Conservation (phyloP, 1,140 invertebrate species). For the Brachionus plicatilis region DNA sequence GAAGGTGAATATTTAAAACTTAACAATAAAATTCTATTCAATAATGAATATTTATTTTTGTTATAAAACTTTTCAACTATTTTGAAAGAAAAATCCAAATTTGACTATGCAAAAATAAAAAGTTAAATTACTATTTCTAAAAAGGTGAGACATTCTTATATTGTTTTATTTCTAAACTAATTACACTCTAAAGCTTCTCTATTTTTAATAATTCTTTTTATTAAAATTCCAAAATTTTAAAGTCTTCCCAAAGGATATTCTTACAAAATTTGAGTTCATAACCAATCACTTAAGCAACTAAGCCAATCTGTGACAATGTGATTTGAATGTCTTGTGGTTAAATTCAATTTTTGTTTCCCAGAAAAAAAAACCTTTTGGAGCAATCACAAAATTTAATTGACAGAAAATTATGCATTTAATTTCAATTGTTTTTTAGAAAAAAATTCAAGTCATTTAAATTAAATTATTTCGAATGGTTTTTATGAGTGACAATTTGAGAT, state of each 20-base stretch:
- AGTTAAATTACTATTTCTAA: neutral
- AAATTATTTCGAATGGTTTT: neutral
- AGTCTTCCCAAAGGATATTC: neutral
- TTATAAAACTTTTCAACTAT: neutral
- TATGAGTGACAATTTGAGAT: neutral
- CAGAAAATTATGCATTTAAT: neutral
- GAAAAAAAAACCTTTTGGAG: neutral
- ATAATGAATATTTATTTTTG: neutral
- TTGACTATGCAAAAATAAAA: neutral
- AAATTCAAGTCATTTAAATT: neutral
- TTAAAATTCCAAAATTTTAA: neutral
- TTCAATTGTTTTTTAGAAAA: neutral
- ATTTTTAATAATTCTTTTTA: neutral
- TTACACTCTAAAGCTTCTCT: neutral
- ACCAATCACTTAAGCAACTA: neutral
- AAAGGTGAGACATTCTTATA: neutral
- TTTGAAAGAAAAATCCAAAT: neutral
- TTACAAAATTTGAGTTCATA: neutral
- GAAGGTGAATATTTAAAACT: neutral
- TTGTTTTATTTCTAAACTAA: constrained; percentile 2
- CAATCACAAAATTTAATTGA: neutral
- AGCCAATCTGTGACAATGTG: neutral
- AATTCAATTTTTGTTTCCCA: neutral
- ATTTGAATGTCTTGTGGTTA: neutral
- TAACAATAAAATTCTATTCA: neutral